Conservation (phyloP, 2,113 vertebrate species). For the Sialia sialis region DNA sequence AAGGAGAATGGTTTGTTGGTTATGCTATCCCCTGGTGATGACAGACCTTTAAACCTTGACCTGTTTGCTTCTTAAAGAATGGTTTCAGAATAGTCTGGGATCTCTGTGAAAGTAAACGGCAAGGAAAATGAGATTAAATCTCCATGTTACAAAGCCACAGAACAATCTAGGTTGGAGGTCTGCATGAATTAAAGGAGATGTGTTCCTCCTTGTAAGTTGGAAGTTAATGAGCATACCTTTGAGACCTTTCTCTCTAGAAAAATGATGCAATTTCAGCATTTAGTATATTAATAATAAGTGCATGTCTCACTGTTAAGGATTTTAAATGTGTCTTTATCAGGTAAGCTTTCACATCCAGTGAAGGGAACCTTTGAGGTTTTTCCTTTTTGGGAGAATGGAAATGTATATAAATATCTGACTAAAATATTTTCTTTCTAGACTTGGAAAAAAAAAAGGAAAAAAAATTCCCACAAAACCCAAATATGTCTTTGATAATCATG, state of each 20-base stretch:
- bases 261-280: not conserved
- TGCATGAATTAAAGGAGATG: not conserved
- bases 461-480: not conserved
- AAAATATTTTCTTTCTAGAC: not conserved
- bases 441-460: not conserved
- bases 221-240: not conserved
- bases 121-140: not conserved
- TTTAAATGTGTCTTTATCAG: not conserved
- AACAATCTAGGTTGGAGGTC: not conserved
- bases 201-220: not conserved
- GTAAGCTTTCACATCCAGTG: not conserved
- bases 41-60: not conserved
- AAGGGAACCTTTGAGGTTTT: slow-evolving; percentile 16
- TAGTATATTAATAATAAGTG: not conserved
- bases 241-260: not conserved
- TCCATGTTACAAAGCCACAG: not conserved
- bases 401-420: not conserved
- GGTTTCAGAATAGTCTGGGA: not conserved
- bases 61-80: not conserved
- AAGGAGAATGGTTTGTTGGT: not conserved
- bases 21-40: not conserved
- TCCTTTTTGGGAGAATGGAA: slow-evolving; percentile 26
- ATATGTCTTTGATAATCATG: slow-evolving; percentile 3
- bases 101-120: not conserved
- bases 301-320: not conserved